Percentiles rank a stretch among this genome's conserved stretches.
Evolutionary conservation across 2,113 vertebrate species (phyloP).

Genomic region (Cryptotis parvus): DNA sequence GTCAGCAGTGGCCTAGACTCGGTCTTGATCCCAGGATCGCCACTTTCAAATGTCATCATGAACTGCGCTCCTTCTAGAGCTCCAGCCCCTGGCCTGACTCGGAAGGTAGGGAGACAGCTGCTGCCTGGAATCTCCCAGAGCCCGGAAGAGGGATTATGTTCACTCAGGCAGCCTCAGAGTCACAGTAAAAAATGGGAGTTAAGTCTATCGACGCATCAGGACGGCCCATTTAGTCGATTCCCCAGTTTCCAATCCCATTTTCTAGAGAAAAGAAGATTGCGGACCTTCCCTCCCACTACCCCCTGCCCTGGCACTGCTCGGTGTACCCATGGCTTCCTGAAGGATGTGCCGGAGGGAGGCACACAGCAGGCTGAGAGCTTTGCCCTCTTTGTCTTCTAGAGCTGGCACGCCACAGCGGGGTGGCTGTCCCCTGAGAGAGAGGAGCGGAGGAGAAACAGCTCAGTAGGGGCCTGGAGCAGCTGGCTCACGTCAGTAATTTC

Average conservation of each 20-base stretch:
- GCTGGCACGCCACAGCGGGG: conserved; percentile 73
- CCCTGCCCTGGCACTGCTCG: conserved; percentile 76
- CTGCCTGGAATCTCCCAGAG: conserved; percentile 76
- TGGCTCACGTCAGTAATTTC: conserved; percentile 74
- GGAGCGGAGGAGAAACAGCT: conserved; percentile 49
- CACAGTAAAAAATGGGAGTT: conserved; percentile 86
- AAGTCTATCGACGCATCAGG: conserved; percentile 84
- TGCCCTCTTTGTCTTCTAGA: conserved; percentile 79
- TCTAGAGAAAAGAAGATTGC: conserved; percentile 89
- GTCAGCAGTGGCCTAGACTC: conserved; percentile 4
- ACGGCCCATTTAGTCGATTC: conserved; percentile 89
- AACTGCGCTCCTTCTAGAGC: conserved; percentile 74
- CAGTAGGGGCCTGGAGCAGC: conserved; percentile 70
- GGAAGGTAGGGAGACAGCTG: conserved; percentile 73
- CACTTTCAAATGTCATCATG: conserved; percentile 80
- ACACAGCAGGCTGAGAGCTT: conserved; percentile 70
- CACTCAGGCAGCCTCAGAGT: conserved; percentile 84
- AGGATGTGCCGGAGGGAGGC: conserved; percentile 19
- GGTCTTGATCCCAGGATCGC: conserved; percentile 19
- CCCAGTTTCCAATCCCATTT: conserved; percentile 88
- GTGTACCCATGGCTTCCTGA: conserved; percentile 60
- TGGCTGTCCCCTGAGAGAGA: conserved; percentile 72
- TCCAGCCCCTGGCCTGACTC: no score
- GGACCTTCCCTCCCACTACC: conserved; percentile 62
- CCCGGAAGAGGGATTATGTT: conserved; percentile 86